A percentile compares a stretch with the other conserved stretches of the same genome.
Evolutionary conservation across 2,797 vertebrate species (phyloP).

Genomic region (Silurus aristotelis): DNA sequence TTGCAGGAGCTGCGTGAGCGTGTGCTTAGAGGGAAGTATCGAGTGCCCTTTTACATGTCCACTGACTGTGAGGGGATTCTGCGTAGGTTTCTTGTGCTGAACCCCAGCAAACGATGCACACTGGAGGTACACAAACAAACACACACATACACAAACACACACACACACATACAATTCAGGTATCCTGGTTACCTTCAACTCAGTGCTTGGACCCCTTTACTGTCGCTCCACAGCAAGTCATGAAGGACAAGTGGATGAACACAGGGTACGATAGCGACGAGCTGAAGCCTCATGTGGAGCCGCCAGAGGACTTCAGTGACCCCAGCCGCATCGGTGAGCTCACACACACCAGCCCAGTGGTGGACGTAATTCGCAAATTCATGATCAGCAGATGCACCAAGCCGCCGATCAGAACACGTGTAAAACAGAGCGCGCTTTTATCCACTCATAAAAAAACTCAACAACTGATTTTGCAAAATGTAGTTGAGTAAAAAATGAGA

Average conservation of each 20-base stretch:
- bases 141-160: not conserved
- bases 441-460: too few species aligned
- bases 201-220: not conserved
- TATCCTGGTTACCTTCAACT: not conserved
- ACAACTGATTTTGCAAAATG: too few species aligned
- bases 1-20: constrained; percentile 88
- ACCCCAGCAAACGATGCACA: constrained; percentile 89
- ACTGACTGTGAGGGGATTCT: constrained; percentile 95
- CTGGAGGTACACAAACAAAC: constrained; percentile 76
- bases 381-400: too few species aligned
- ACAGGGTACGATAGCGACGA: constrained; percentile 86
- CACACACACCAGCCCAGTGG: not conserved
- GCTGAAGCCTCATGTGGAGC: constrained; percentile 87
- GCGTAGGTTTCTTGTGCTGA: constrained; percentile 88
- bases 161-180: not conserved
- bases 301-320: constrained; percentile 86
- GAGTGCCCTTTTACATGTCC: constrained; percentile 95
- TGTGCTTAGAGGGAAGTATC: constrained; percentile 90
- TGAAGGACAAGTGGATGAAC: constrained; percentile 98
- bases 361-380: too few species aligned
- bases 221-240: constrained; percentile 83
- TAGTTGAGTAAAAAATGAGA: too few species aligned
- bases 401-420: too few species aligned
- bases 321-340: constrained; percentile 85
- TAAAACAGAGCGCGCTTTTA: too few species aligned